phyloP scores from a whole-genome alignment of 2,888 invertebrate genomes.

The Petrolisthes cinctipes region DNA sequence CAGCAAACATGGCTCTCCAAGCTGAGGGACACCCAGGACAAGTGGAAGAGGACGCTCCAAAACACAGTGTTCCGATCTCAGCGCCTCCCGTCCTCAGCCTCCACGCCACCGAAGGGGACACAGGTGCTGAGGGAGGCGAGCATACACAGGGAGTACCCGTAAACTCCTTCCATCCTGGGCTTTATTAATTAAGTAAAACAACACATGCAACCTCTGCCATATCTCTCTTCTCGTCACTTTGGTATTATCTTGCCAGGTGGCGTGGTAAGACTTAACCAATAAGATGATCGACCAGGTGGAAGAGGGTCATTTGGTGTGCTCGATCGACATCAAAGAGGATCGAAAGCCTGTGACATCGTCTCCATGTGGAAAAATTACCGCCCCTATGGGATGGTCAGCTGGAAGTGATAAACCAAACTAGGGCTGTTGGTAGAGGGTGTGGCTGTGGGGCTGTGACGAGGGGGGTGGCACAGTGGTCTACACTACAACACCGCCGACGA shows the following conservation, averaged over 20 bases:
- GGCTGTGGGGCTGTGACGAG: background rate
- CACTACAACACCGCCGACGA: background rate
- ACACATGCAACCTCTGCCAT: background rate
- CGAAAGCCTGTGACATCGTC: no score
- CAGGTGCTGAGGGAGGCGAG: constrained; percentile 48
- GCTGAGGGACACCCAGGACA: constrained; percentile 73
- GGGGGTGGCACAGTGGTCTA: background rate
- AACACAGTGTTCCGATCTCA: constrained; percentile 69
- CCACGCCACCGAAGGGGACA: constrained; percentile 58
- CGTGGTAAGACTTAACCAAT: no score
- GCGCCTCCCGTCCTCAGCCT: constrained; percentile 59
- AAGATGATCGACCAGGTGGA: no score
- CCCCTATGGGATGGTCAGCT: background rate
- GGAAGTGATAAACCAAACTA: background rate
- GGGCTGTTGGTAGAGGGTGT: background rate
- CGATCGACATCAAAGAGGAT: no score
- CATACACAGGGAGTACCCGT: constrained; percentile 51
- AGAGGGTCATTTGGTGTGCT: no score
- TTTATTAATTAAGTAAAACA: background rate
- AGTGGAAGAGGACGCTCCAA: constrained; percentile 72
- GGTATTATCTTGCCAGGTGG: no score
- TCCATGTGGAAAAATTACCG: no score
- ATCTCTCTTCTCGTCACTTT: background rate
- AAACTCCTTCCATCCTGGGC: background rate
- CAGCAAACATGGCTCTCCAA: constrained; percentile 73